Conservation (phyloP, 2,113 vertebrate species). For the Cheilinus undulatus region DNA sequence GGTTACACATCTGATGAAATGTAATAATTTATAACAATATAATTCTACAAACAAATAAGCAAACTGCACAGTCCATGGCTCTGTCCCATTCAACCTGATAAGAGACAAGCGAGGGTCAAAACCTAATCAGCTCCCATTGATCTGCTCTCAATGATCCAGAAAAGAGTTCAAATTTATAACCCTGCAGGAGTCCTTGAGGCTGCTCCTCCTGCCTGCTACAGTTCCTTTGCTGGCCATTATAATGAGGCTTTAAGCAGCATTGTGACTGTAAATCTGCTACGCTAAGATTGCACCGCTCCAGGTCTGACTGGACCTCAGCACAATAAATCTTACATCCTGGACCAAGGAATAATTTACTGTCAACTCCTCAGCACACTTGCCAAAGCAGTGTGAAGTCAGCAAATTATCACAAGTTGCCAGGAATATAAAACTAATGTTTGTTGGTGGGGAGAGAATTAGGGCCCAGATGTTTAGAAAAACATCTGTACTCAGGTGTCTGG, state of each 20-base stretch:
- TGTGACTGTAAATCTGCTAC: conserved; percentile 68
- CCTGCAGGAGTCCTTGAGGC: conserved; percentile 40
- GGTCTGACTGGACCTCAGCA: conserved; percentile 50
- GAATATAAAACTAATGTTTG: conserved; percentile 4
- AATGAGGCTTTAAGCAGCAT: conserved; percentile 72
- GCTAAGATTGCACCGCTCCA: conserved; percentile 58
- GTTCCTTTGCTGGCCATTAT: conserved; percentile 57
- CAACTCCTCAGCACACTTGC: conserved; percentile 16
- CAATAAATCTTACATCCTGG: conserved; percentile 62
- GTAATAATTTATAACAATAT: too few relatives aligned
- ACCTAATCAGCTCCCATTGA: conserved; percentile 60
- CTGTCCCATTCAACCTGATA: conserved; percentile 3
- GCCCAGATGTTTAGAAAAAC: not conserved
- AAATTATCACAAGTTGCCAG: conserved; percentile 19
- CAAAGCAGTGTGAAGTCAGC: conserved; percentile 37
- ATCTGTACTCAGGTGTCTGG: not conserved
- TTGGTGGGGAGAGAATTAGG: conserved; percentile 4
- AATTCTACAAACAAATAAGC: conserved; percentile 11
- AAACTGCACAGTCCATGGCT: not conserved
- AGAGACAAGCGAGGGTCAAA: conserved; percentile 38
- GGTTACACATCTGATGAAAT: too few relatives aligned
- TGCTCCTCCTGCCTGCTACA: conserved; percentile 52
- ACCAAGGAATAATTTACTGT: conserved; percentile 49
- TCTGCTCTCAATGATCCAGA: conserved; percentile 50
- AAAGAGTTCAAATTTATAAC: conserved; percentile 51